These are phyloP conservation scores for Nasonia oneida DNA, from an alignment of 2,888 invertebrate species.

Conservation along the genomic window DNA sequence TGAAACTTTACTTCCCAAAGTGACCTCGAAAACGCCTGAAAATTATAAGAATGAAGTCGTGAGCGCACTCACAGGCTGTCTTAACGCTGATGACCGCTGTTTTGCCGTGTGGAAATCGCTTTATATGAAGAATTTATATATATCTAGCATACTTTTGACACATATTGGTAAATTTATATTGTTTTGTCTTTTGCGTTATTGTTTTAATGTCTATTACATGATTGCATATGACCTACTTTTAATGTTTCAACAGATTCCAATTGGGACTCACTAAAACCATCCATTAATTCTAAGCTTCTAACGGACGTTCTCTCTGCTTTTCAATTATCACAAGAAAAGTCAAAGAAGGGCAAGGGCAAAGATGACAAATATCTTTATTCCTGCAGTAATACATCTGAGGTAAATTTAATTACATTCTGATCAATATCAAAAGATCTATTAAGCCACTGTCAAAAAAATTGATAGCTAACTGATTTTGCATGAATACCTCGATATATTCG, in stretches of 20 bases:
- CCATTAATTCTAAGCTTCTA: conserved; percentile 78
- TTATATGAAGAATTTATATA: conserved; percentile 84
- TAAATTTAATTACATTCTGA: conserved; percentile 60
- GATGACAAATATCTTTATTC: conserved; percentile 68
- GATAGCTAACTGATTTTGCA: background rate
- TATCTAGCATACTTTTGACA: conserved; percentile 84
- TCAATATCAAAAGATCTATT: background rate
- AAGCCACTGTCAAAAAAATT: background rate
- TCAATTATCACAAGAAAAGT: conserved; percentile 78
- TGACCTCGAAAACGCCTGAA: conserved; percentile 81
- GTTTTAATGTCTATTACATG: conserved; percentile 2
- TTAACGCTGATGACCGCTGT: conserved; percentile 83
- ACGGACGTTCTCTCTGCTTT: conserved; percentile 80
- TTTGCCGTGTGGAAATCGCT: conserved; percentile 86
- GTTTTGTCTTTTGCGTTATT: conserved; percentile 74
- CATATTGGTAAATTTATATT: conserved; percentile 79
- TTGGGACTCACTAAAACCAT: conserved; percentile 76
- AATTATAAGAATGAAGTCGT: conserved; percentile 82
- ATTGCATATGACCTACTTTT: conserved; percentile 2
- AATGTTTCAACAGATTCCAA: conserved; percentile 68
- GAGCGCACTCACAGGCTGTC: conserved; percentile 83
- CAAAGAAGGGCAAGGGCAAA: conserved; percentile 78
- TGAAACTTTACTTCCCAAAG: conserved; percentile 84
- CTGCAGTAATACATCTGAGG: conserved; percentile 69
- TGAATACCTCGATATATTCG: background rate